These are phyloP conservation scores for Acronicta leporina DNA, from an alignment of 2,888 invertebrate genomes.

Conservation along the genomic window DNA sequence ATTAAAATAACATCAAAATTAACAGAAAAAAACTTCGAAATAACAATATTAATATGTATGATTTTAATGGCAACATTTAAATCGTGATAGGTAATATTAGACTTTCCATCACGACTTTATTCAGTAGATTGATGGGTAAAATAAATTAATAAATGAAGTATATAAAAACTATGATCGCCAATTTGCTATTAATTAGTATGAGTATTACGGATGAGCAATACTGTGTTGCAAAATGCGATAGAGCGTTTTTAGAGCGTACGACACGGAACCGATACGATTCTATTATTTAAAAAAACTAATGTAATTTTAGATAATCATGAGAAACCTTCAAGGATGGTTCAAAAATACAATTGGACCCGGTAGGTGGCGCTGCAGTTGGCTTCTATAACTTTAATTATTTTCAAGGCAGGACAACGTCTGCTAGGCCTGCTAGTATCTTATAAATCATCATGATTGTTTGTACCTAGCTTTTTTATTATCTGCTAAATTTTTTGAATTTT, in stretches of 20 bases:
- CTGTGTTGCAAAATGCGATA: conserved; percentile 30
- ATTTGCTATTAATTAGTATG: conserved; percentile 52
- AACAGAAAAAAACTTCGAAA: neutral
- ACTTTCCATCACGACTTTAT: conserved; percentile 49
- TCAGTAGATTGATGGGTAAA: conserved; percentile 11
- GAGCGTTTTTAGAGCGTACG: conserved; percentile 29
- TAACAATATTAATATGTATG: conserved; percentile 22
- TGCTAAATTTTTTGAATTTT: too few relatives aligned
- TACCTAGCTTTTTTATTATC: too few relatives aligned
- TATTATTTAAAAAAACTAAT: too few relatives aligned
- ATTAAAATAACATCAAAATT: neutral
- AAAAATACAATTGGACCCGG: too few relatives aligned
- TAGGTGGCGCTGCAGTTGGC: too few relatives aligned
- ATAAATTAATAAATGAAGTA: conserved; percentile 29
- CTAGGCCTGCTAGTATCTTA: too few relatives aligned
- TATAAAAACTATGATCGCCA: conserved; percentile 27
- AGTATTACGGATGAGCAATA: conserved; percentile 24
- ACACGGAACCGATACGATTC: conserved; percentile 38
- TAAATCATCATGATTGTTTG: too few relatives aligned
- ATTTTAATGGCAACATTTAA: conserved; percentile 32
- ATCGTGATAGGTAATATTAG: conserved; percentile 18
- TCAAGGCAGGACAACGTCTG: too few relatives aligned
- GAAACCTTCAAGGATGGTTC: too few relatives aligned
- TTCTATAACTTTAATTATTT: too few relatives aligned
- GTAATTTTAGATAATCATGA: too few relatives aligned